Evolutionary conservation across 2,797 vertebrate genomes (phyloP).

Genomic region (Falco biarmicus): DNA sequence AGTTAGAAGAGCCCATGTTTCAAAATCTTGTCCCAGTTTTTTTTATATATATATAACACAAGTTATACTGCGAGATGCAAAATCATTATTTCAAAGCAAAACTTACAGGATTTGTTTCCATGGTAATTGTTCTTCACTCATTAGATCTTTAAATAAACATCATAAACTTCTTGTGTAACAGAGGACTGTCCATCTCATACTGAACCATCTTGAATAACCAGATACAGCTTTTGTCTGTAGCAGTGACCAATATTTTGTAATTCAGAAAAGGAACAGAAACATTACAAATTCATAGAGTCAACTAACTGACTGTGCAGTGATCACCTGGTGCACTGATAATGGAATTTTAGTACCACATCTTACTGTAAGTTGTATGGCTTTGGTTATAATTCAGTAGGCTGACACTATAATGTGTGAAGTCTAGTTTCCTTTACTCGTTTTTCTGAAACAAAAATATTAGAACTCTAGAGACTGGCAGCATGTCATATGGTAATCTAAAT

Average conservation of each 20-base stretch:
- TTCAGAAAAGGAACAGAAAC: background rate
- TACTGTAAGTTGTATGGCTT: background rate
- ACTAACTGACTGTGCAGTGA: background rate
- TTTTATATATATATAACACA: background rate
- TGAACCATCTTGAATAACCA: background rate
- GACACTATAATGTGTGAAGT: background rate
- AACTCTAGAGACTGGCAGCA: background rate
- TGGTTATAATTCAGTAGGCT: slow-evolving; percentile 25
- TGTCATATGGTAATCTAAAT: background rate
- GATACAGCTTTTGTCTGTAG: background rate
- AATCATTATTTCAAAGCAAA: background rate
- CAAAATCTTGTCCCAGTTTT: background rate
- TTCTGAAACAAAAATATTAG: background rate
- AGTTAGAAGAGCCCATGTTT: background rate
- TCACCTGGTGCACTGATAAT: background rate
- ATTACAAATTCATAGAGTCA: background rate
- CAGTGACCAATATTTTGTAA: background rate
- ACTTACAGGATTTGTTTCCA: background rate
- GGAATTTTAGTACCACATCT: background rate
- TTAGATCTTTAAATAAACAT: background rate
- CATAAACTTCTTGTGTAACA: background rate
- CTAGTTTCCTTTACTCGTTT: slow-evolving; percentile 10
- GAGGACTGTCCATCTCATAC: background rate
- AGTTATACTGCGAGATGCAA: background rate
- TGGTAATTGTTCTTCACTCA: background rate